Base-by-base conservation (phyloP, 2,113 vertebrate species). In the Pitta sordida region DNA sequence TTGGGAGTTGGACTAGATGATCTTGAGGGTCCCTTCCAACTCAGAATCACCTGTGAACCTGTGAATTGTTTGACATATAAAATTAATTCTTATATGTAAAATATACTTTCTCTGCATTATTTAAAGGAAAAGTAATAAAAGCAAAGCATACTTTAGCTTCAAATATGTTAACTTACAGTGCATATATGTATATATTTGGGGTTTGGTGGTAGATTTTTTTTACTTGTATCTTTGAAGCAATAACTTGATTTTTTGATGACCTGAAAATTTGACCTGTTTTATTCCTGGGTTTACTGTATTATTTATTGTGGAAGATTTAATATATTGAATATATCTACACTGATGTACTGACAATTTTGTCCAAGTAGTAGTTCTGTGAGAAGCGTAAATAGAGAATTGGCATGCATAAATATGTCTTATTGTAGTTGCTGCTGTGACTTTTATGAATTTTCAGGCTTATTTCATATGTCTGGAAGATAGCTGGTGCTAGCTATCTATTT, bases 141-240 rank as follows among this genome's bases (percentile, higher is more conserved):
- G 1, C 4, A 68, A 86, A 70, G 24, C 52, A 9, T 51, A 63
- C 36, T 64, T 60, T 39, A 39, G 32, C 32, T 69, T 90, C 4
- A 60, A 1, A 18, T 34, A 1, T 56, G 14, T 88, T 48, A 68
- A 77, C 19, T 6, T 74, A 18, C 3, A 21, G 10, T 18, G 8
- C 1, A 0, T 44, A 15, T 34, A 11, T 69, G 2, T 8, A 0
- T 53, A 2, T 62, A 16, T 52, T 74, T 65, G 30, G 3, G 32
- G 9, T 85, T 49, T 77, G 18, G 2, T 81, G 15, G 10, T 36
- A 24, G 16, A 18, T n/a, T 48, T 26, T 59, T 55, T 34, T 39
- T 13, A 1, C 30, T 74, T 89, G 4, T 69, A 4, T 63, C 29
- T 82, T 83, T 84, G 15, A 43, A 46, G 16, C 18, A 51, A 6